Evolutionary conservation across 2,797 vertebrate genomes (phyloP).

Genomic region (Antrozous pallidus): DNA sequence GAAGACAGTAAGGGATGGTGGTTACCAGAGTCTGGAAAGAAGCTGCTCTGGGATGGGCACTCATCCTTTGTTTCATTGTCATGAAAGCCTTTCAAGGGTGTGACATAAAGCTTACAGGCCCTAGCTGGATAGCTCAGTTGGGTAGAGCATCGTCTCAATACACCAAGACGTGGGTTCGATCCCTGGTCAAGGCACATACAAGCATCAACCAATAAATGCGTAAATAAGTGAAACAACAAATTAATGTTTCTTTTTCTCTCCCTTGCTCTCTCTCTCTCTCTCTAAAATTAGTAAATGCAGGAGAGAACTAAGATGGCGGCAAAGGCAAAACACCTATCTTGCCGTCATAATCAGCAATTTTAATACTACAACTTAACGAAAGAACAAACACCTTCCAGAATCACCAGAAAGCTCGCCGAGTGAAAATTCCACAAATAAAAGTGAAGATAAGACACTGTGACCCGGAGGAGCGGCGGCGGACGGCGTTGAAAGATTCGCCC

Average conservation of each 20-base stretch:
- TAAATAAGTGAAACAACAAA: not conserved
- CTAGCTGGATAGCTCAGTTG: not conserved
- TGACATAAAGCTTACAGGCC: not conserved
- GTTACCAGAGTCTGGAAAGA: not conserved
- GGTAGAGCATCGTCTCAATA: not conserved
- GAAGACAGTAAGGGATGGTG: not conserved
- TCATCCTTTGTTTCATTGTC: not conserved
- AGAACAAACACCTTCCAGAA: too few species aligned
- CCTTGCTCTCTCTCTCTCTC: not conserved
- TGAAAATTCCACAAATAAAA: too few species aligned
- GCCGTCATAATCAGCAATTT: too few species aligned
- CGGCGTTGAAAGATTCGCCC: too few species aligned
- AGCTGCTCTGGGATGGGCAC: not conserved
- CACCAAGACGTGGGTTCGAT: not conserved
- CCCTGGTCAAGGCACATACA: not conserved
- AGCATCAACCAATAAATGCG: not conserved
- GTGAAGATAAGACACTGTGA: too few species aligned
- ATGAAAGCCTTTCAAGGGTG: not conserved
- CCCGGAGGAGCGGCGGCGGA: too few species aligned
- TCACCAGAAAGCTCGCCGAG: too few species aligned
- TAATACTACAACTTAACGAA: too few species aligned
- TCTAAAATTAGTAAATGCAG: not conserved
- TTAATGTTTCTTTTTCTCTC: not conserved
- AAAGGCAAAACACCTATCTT: too few species aligned
- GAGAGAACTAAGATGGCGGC: too few species aligned